Base-by-base conservation (phyloP, 2,113 vertebrate genomes). In the Sitta europaea region DNA sequence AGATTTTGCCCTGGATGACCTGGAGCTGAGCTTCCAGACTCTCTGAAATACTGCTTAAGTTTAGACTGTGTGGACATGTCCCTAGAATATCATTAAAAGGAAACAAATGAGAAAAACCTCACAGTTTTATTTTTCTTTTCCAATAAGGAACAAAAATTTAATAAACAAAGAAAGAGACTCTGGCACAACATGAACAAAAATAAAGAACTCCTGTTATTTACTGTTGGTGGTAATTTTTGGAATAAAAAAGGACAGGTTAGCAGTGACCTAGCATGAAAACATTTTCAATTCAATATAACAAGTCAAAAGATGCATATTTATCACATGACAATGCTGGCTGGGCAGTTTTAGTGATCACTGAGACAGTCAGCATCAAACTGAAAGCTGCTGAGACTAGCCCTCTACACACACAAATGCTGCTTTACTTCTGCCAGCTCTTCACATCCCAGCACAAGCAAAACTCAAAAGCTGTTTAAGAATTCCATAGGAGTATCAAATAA, bases 391-490 rank as follows among this genome's bases (percentile, higher is more conserved):
- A 91, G 40, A 33, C 33, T 62, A 2, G 0, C 29, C 20, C 10
- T 59, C 12, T 38, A 2, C 33, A 2, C 40, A 13, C 11, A 27
- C 11, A 90, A 66, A 73, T 3, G 38, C 72, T 80, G 42, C 86
- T 67, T 67, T 80, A 66, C 43, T 96, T 90, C 54, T 86, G 90
- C n/a, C 80, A 77, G 88, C 48, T 63, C 59, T 93, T 95, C 43
- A 11, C 22, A 88, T 42, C 57, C 40, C 66, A 86, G 75, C 29
- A 80, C 45, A 90, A 63, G 75, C 35, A 59, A 89, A 86, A 83
- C 47, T 90, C 62, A 86, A 84, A 91, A 93, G 18, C 67, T 71
- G 47, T 35, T 97, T 90, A 95, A 86, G 59, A 81, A 92, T 91
- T 90, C 92, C 82, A 88, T 12, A 79, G 38, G n/a, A 91, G 67